Percentiles rank a stretch among this genome's conserved stretches.
Conservation (phyloP, 1,140 invertebrate species). For the Globodera rostochiensis region DNA sequence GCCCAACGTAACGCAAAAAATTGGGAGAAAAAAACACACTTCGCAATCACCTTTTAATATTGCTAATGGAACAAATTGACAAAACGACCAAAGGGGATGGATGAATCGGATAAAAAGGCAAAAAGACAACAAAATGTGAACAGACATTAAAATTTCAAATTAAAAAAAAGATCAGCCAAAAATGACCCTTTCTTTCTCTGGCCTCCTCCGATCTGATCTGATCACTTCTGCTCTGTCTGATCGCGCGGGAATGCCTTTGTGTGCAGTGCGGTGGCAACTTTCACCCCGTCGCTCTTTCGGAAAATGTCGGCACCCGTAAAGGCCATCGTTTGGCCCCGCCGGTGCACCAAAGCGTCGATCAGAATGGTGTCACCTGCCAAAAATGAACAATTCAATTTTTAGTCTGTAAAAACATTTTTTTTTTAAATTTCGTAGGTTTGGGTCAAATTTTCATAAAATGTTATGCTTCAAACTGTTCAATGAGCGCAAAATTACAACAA, state of each 20-base stretch:
- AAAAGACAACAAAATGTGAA: too few species aligned
- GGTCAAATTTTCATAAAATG: not conserved
- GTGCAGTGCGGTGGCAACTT: conserved; percentile 22
- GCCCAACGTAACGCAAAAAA: too few species aligned
- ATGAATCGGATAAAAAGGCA: too few species aligned
- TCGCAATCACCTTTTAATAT: too few species aligned
- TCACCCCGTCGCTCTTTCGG: conserved; percentile 16
- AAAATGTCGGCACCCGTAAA: conserved; percentile 23
- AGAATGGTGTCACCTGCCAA: conserved; percentile 31
- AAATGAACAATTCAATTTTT: not conserved
- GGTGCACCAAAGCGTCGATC: conserved; percentile 22
- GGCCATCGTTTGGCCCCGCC: conserved; percentile 3
- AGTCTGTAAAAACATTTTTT: not conserved
- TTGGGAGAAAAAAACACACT: too few species aligned
- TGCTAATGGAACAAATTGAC: too few species aligned
- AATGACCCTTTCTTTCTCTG: too few species aligned
- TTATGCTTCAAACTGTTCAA: not conserved
- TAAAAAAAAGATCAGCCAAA: too few species aligned
- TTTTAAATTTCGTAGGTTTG: too few species aligned
- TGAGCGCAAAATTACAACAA: not conserved
- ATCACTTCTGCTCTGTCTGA: not conserved
- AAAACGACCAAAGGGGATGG: too few species aligned
- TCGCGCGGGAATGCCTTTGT: conserved; percentile 28
- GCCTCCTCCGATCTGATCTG: too few species aligned
- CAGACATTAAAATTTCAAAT: too few species aligned